These are phyloP conservation scores for Limosa lapponica DNA, from an alignment of 2,797 vertebrate genomes.

Conservation along the genomic window DNA sequence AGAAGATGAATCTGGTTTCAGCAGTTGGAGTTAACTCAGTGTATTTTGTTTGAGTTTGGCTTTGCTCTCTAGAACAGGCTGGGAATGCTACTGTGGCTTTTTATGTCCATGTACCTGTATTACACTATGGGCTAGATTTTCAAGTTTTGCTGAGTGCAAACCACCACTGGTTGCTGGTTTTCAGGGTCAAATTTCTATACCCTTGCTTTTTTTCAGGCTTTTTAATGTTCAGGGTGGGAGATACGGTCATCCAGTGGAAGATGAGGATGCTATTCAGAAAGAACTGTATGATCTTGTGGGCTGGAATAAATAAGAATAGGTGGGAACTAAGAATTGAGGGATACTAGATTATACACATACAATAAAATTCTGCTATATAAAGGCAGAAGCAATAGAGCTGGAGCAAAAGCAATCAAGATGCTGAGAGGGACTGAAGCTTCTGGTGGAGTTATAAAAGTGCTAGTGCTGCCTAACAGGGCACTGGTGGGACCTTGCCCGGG, in stretches of 20 bases:
- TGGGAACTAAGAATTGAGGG: background rate
- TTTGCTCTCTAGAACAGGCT: background rate
- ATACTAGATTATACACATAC: background rate
- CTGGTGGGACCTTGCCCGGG: background rate
- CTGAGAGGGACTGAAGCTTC: background rate
- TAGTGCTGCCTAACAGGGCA: background rate
- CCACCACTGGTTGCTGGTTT: background rate
- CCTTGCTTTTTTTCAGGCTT: background rate
- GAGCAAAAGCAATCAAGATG: background rate
- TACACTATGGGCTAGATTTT: background rate
- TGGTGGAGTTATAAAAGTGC: background rate
- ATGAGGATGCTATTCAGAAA: background rate
- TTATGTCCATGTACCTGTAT: background rate
- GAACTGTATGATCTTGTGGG: background rate
- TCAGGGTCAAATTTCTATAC: background rate
- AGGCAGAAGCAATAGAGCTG: background rate
- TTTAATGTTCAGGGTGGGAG: background rate
- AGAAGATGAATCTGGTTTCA: background rate
- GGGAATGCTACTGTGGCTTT: background rate
- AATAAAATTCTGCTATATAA: background rate
- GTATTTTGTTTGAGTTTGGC: background rate
- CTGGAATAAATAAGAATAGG: background rate
- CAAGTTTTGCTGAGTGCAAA: background rate
- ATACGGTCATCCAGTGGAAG: background rate
- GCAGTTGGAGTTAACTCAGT: background rate